Percentiles rank a stretch among this genome's conserved stretches.
Evolutionary conservation across 2,888 invertebrate species (phyloP).

Genomic region (Catocala fraxini): DNA sequence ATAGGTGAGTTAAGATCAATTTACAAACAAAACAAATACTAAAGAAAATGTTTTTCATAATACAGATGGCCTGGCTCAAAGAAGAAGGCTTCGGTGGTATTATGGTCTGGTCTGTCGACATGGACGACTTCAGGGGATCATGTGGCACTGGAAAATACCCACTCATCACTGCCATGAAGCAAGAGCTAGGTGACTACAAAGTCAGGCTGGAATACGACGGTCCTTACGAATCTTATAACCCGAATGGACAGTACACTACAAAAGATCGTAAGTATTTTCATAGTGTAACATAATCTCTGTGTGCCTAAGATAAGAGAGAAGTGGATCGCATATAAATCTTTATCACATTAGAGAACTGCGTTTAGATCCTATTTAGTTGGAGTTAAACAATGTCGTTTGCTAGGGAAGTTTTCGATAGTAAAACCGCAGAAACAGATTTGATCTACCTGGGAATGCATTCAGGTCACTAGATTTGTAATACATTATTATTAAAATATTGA

Average conservation of each 20-base stretch:
- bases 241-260: conserved; percentile 93
- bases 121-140: conserved; percentile 97
- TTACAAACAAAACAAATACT: neutral
- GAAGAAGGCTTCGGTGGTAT: conserved; percentile 98
- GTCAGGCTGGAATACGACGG: conserved; percentile 95
- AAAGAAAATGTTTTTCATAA: conserved; percentile 19
- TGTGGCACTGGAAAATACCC: conserved; percentile 97
- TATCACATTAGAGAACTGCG: too few relatives aligned
- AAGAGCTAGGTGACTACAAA: conserved; percentile 94
- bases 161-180: conserved; percentile 94
- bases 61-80: conserved; percentile 96
- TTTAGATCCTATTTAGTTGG: too few relatives aligned
- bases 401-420: too few relatives aligned
- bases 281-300: too few relatives aligned
- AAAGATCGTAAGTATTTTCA: conserved; percentile 93
- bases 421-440: too few relatives aligned
- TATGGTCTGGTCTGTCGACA: conserved; percentile 98
- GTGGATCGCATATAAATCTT: too few relatives aligned
- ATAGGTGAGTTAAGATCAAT: too few relatives aligned
- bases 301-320: too few relatives aligned
- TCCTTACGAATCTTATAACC: conserved; percentile 92
- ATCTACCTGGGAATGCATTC: too few relatives aligned
- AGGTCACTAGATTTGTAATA: too few relatives aligned
- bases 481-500: too few relatives aligned
- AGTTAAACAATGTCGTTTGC: too few relatives aligned